These are phyloP conservation scores for Pseudomyrmex concolor DNA, from an alignment of 1,140 invertebrate species.

Conservation along the genomic window DNA sequence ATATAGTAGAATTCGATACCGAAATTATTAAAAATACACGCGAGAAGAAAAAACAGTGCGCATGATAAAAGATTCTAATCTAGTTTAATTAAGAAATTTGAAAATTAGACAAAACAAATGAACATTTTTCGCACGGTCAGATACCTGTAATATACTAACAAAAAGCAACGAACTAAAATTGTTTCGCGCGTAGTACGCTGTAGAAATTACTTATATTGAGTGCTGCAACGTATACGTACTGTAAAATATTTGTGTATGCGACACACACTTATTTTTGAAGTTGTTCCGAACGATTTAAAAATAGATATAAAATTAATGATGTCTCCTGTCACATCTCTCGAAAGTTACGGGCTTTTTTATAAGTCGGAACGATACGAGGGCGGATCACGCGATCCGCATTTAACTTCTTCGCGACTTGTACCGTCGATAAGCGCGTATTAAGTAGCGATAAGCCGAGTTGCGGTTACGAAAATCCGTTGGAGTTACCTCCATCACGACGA, in stretches of 20 bases:
- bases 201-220: too few species aligned
- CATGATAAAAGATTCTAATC: background rate
- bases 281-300: background rate
- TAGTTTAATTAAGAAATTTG: background rate
- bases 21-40: background rate
- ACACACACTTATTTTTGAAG: too few species aligned
- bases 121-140: background rate
- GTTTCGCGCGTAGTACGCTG: background rate
- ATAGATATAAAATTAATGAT: background rate
- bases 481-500: background rate
- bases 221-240: too few species aligned
- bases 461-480: constrained; percentile 36
- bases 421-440: constrained; percentile 29
- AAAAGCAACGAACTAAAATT: background rate
- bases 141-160: background rate
- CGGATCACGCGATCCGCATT: constrained; percentile 8
- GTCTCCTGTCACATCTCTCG: background rate
- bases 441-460: constrained; percentile 15
- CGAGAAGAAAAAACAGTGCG: background rate
- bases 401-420: constrained; percentile 31
- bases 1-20: constrained; percentile 12
- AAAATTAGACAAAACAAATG: background rate
- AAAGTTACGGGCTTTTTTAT: background rate
- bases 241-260: too few species aligned
- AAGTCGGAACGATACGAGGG: background rate